Conservation (phyloP, 2,113 vertebrate genomes). For the Hirundichthys speculiger region DNA sequence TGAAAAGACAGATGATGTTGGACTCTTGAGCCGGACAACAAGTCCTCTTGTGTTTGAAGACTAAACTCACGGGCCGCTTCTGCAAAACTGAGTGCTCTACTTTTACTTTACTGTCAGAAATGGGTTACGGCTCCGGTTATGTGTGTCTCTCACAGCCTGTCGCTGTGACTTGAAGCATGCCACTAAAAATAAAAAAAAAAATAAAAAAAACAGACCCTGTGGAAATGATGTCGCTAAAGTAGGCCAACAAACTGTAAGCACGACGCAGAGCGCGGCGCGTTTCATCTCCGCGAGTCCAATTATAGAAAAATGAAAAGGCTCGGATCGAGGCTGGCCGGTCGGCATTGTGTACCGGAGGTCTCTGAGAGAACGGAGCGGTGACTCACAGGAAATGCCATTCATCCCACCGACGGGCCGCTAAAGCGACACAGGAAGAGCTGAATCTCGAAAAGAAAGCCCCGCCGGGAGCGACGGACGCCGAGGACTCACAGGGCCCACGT, state of each 20-base stretch:
- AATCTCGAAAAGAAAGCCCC: slow-evolving; percentile 50
- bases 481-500: slow-evolving; percentile 46
- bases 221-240: slow-evolving; percentile 47
- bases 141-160: slow-evolving; percentile 40
- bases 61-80: not conserved
- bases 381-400: slow-evolving; percentile 80
- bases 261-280: slow-evolving; percentile 29
- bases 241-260: slow-evolving; percentile 55
- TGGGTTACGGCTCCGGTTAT: slow-evolving; percentile 30
- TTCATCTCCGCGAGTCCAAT: slow-evolving; percentile 43
- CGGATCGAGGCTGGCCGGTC: slow-evolving; percentile 22
- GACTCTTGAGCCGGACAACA: no score
- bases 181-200: slow-evolving; percentile 4
- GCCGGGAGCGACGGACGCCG: slow-evolving; percentile 21
- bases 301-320: slow-evolving; percentile 46
- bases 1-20: no score
- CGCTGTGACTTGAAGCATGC: slow-evolving; percentile 9
- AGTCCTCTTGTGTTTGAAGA: no score
- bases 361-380: slow-evolving; percentile 48
- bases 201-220: slow-evolving; percentile 13
- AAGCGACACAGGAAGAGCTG: slow-evolving; percentile 61
- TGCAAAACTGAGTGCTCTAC: not conserved
- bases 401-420: slow-evolving; percentile 56
- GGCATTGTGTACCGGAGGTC: slow-evolving; percentile 51
- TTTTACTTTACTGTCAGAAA: slow-evolving; percentile 45